Percentiles rank a stretch among this genome's conserved stretches.
Evolutionary conservation across 2,888 invertebrate species (phyloP).

Genomic region (Nomada ferruginata): DNA sequence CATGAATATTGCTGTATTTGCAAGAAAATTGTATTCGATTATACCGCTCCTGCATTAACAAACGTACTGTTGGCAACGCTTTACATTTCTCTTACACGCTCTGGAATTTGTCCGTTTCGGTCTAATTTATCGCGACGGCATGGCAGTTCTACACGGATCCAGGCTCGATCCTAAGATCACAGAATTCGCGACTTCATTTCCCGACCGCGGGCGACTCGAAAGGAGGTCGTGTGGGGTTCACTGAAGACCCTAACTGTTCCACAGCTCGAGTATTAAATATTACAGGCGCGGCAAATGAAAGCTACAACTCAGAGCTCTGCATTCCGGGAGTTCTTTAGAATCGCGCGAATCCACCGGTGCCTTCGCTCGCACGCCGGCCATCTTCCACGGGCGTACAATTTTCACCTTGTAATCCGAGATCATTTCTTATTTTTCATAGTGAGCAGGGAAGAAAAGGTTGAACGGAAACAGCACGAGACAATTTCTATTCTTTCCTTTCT

Average conservation of each 20-base stretch:
- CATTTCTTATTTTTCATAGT: not conserved
- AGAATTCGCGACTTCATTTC: constrained; percentile 54
- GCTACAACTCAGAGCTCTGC: constrained; percentile 56
- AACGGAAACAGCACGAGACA: not conserved
- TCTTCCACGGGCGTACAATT: constrained; percentile 43
- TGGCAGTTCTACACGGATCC: not conserved
- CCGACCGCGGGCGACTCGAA: constrained; percentile 46
- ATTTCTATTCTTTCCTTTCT: too few relatives aligned
- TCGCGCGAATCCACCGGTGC: constrained; percentile 55
- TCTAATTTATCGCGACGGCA: not conserved
- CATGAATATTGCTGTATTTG: too few relatives aligned
- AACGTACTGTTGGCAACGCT: too few relatives aligned
- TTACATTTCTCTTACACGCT: too few relatives aligned
- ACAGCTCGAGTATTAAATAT: constrained; percentile 62
- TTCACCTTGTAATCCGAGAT: constrained; percentile 31
- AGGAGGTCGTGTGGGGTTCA: constrained; percentile 61
- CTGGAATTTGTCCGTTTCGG: not conserved
- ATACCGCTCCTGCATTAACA: too few relatives aligned
- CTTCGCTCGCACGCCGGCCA: constrained; percentile 3
- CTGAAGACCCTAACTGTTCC: constrained; percentile 61
- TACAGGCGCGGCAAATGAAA: constrained; percentile 63
- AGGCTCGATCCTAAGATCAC: constrained; percentile 35
- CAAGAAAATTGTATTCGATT: too few relatives aligned
- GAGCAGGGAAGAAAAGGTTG: too few relatives aligned
- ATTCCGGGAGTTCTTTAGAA: constrained; percentile 67